Percentiles rank a stretch among this genome's conserved stretches.
These are phyloP conservation scores for Phrynocephalus vlangalii DNA, from an alignment of 2,797 vertebrate genomes.

Conservation along the genomic window DNA sequence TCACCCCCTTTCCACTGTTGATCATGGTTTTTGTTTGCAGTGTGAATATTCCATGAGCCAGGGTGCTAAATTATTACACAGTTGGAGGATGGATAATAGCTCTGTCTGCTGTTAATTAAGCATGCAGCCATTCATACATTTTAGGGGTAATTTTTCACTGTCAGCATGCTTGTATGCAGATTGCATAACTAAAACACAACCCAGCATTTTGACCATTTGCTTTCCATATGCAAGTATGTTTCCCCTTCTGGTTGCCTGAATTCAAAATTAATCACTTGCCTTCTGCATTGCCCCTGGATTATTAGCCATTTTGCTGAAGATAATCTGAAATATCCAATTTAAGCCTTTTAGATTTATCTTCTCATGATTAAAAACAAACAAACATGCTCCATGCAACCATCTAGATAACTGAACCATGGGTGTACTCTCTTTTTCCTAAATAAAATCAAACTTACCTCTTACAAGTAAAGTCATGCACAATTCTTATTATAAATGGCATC, in stretches of 20 bases:
- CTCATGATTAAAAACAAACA: conserved; percentile 30
- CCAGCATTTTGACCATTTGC: conserved; percentile 61
- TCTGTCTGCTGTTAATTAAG: conserved; percentile 69
- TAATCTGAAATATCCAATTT: conserved; percentile 11
- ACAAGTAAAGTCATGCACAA: conserved; percentile 36
- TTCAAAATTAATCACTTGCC: conserved; percentile 49
- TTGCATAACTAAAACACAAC: conserved; percentile 64
- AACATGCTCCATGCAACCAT: not conserved
- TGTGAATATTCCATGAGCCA: conserved; percentile 53
- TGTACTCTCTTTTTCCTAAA: not conserved
- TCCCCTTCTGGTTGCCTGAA: conserved; percentile 34
- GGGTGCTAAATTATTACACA: conserved; percentile 49
- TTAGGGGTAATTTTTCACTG: conserved; percentile 64
- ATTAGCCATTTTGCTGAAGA: conserved; percentile 37
- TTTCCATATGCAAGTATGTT: conserved; percentile 57
- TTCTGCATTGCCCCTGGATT: conserved; percentile 42
- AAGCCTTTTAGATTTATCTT: conserved; percentile 45
- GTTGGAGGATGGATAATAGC: conserved; percentile 53
- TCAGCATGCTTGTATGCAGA: conserved; percentile 54
- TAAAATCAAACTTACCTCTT: not conserved
- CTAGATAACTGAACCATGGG: conserved; percentile 9
- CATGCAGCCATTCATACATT: conserved; percentile 69
- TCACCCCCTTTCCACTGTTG: conserved; percentile 40
- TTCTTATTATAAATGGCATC: conserved; percentile 54
- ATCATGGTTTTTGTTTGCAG: conserved; percentile 57